Conservation (phyloP, 2,888 invertebrate species). For the Scaptomyza caliginosa region DNA sequence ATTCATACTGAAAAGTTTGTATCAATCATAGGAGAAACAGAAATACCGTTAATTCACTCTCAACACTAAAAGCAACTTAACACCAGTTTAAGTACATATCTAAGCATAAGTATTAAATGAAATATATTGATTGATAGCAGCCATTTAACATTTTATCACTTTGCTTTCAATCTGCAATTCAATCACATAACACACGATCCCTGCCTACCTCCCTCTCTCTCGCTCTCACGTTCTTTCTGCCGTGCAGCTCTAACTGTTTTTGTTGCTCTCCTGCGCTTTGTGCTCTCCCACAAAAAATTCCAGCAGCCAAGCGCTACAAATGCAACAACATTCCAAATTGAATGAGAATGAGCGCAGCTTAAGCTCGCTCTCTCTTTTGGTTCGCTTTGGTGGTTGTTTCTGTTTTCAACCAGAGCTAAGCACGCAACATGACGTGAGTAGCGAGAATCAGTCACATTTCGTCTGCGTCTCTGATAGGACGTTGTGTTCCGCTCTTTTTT, state of each 20-base stretch:
- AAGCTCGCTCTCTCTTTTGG: slow-evolving; percentile 8
- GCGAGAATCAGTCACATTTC: slow-evolving; percentile 64
- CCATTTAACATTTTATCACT: not conserved
- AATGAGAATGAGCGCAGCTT: not conserved
- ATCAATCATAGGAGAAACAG: too few relatives aligned
- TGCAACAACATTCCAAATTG: not conserved
- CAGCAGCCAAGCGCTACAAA: slow-evolving; percentile 9
- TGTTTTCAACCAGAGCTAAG: slow-evolving; percentile 33
- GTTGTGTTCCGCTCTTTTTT: slow-evolving; percentile 7
- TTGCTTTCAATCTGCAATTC: slow-evolving; percentile 10
- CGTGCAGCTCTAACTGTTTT: not conserved
- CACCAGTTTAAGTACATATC: not conserved
- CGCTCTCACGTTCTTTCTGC: too few relatives aligned
- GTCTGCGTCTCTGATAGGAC: slow-evolving; percentile 47
- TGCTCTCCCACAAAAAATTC: slow-evolving; percentile 17
- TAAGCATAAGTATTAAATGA: not conserved
- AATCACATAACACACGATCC: not conserved
- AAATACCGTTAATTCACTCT: too few relatives aligned
- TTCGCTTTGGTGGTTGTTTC: slow-evolving; percentile 5
- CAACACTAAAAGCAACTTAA: too few relatives aligned
- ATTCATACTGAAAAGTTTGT: too few relatives aligned
- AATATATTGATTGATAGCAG: not conserved
- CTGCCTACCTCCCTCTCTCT: not conserved
- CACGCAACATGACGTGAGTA: slow-evolving; percentile 58
- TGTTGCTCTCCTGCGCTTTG: not conserved